Conservation (phyloP, 2,797 vertebrate species). For the Pipistrellus kuhlii region DNA sequence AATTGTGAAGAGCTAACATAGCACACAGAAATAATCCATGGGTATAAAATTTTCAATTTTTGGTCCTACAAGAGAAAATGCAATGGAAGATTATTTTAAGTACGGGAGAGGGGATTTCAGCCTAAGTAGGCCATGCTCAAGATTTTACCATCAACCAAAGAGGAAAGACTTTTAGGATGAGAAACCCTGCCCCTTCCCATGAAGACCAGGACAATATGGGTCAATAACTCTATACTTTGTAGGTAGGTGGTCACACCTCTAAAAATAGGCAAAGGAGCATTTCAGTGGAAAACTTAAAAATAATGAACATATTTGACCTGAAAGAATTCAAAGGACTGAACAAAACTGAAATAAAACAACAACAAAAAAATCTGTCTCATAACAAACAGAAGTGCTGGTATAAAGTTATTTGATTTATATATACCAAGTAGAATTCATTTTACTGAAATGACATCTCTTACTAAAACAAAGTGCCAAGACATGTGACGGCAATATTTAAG, state of each 20-base stretch:
- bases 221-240: not conserved
- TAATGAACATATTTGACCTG: slow-evolving; percentile 41
- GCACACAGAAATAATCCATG: slow-evolving; percentile 24
- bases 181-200: not conserved
- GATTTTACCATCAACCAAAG: not conserved
- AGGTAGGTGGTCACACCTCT: not conserved
- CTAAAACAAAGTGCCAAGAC: slow-evolving; percentile 41
- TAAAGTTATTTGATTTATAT: slow-evolving; percentile 38
- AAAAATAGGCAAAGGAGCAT: slow-evolving; percentile 18
- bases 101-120: not conserved
- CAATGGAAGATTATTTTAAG: slow-evolving; percentile 50
- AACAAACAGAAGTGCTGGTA: not conserved
- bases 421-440: slow-evolving; percentile 56
- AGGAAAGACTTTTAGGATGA: not conserved
- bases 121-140: slow-evolving; percentile 5
- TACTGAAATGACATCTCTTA: slow-evolving; percentile 33
- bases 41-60: not conserved
- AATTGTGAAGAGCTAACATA: slow-evolving; percentile 47
- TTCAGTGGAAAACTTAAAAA: slow-evolving; percentile 35
- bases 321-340: slow-evolving; percentile 53
- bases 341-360: slow-evolving; percentile 17
- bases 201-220: not conserved
- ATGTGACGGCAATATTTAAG: slow-evolving; percentile 28
- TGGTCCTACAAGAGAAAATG: not conserved
- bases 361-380: not conserved